These are phyloP conservation scores for Lepus timidus DNA, from an alignment of 2,113 vertebrate genomes.

Conservation along the genomic window DNA sequence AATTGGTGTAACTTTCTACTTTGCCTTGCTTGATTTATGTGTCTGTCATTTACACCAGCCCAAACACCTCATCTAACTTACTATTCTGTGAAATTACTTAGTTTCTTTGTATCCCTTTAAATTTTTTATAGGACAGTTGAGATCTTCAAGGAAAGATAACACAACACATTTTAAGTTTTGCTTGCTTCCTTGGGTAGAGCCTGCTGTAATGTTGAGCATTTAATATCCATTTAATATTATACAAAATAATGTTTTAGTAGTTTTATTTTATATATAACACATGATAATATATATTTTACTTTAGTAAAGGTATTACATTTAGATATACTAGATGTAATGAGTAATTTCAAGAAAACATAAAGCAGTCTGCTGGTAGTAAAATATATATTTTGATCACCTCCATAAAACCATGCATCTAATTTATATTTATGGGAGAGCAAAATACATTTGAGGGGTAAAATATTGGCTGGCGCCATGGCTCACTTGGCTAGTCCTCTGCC, in stretches of 20 bases:
- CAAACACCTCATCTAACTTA: background rate
- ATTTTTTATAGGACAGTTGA: background rate
- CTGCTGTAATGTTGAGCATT: fast-evolving
- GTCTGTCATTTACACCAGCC: background rate
- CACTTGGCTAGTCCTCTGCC: too few relatives aligned
- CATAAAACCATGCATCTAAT: background rate
- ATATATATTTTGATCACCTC: background rate
- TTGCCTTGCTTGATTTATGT: background rate
- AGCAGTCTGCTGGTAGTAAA: background rate
- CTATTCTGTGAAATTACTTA: background rate
- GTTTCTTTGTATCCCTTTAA: background rate
- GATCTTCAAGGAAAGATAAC: background rate
- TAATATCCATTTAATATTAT: background rate
- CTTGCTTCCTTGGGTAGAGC: background rate
- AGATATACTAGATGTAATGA: background rate
- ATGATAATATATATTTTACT: background rate
- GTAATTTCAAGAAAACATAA: background rate
- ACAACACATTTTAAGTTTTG: background rate
- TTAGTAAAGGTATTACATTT: background rate
- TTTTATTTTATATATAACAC: background rate
- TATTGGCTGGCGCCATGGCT: too few relatives aligned
- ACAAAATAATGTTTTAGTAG: background rate
- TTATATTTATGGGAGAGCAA: background rate
- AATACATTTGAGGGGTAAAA: background rate
- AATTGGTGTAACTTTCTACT: background rate